phyloP scores from a whole-genome alignment of 1,140 invertebrate genomes.

The Frieseomelitta varia region DNA sequence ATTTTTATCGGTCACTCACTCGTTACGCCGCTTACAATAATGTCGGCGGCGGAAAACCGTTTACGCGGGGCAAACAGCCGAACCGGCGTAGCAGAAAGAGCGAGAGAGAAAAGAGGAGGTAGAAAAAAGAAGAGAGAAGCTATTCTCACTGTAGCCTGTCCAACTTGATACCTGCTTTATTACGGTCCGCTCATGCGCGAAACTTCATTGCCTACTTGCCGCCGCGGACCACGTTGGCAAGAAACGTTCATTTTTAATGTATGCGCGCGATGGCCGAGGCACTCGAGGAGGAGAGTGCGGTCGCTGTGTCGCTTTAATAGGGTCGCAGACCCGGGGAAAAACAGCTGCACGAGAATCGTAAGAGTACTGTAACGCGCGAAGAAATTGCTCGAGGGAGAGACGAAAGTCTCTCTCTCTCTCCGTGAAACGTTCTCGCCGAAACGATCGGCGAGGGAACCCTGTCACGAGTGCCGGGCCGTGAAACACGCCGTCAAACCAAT shows the following conservation, averaged over 20 bases:
- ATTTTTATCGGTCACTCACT: slow-evolving; percentile 58
- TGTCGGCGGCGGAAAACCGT: slow-evolving; percentile 5
- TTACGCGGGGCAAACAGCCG: slow-evolving; percentile 13
- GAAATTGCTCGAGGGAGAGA: slow-evolving; percentile 21
- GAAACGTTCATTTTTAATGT: slow-evolving; percentile 45
- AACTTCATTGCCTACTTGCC: slow-evolving; percentile 46
- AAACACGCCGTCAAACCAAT: not conserved
- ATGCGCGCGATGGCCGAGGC: slow-evolving; percentile 7
- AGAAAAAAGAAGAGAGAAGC: not conserved
- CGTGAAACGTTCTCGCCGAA: not conserved
- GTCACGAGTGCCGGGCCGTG: not conserved
- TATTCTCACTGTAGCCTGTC: slow-evolving; percentile 16
- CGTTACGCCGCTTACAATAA: slow-evolving; percentile 49
- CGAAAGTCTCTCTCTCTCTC: not conserved
- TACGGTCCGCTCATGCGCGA: slow-evolving; percentile 47
- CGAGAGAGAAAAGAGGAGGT: not conserved
- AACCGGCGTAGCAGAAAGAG: not conserved
- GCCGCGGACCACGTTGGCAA: not conserved
- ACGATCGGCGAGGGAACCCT: slow-evolving; percentile 5
- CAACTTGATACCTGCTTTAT: slow-evolving; percentile 67
- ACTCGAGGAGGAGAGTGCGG: not conserved
- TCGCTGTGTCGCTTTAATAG: slow-evolving; percentile 26
- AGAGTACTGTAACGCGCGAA: slow-evolving; percentile 12
- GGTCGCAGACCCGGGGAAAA: not conserved
- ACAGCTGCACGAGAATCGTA: slow-evolving; percentile 36